These are phyloP conservation scores for Propsilocerus akamusi DNA, from an alignment of 1,140 invertebrate species.

Conservation along the genomic window DNA sequence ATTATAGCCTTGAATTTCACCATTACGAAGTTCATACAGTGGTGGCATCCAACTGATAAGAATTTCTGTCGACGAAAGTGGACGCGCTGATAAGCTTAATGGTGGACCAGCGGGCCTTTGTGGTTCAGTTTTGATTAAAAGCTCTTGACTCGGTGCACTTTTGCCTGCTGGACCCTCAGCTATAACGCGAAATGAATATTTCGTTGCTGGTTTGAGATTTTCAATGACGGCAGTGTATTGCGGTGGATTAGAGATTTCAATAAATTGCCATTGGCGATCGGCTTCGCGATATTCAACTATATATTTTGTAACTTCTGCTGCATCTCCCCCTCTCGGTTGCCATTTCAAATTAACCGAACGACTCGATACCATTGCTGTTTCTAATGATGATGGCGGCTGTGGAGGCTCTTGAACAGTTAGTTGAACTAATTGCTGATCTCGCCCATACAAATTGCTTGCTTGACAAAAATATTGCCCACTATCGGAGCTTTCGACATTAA, in stretches of 20 bases:
- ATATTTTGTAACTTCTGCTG: constrained; percentile 52
- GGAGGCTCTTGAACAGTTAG: constrained; percentile 67
- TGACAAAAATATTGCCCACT: constrained; percentile 68
- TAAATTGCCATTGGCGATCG: constrained; percentile 42
- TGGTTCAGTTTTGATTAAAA: constrained; percentile 50
- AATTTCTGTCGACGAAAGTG: constrained; percentile 56
- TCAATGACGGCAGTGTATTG: constrained; percentile 41
- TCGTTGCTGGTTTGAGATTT: constrained; percentile 56
- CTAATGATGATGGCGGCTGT: constrained; percentile 42
- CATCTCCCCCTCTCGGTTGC: constrained; percentile 45
- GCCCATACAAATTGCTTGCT: constrained; percentile 62
- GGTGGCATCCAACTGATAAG: constrained; percentile 60
- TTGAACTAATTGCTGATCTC: constrained; percentile 62
- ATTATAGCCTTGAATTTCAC: constrained; percentile 52
- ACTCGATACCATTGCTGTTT: constrained; percentile 47
- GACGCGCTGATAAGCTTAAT: constrained; percentile 42
- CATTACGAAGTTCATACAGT: constrained; percentile 43
- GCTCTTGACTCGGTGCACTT: constrained; percentile 47
- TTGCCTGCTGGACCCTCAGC: constrained; percentile 58
- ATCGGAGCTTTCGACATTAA: constrained; percentile 48
- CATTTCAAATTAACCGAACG: constrained; percentile 53
- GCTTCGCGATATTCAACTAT: constrained; percentile 50
- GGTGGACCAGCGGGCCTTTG: constrained; percentile 60
- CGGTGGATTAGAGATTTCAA: constrained; percentile 41
- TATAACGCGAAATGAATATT: constrained; percentile 51